Base-by-base conservation (phyloP, 2,113 vertebrate genomes). In the Megaptera novaeangliae region DNA sequence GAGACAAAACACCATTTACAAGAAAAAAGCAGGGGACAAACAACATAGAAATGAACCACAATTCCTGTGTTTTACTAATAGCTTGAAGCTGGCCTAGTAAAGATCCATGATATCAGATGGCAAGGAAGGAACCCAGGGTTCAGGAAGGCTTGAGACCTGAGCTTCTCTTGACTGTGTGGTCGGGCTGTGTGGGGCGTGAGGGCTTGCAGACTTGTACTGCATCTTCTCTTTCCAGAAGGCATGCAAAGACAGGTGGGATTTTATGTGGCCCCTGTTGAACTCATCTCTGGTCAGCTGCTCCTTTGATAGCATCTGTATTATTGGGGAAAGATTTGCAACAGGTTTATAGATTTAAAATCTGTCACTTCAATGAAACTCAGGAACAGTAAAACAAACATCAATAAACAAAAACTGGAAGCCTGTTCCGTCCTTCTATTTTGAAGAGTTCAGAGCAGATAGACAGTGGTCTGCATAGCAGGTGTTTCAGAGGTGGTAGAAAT, bases 1-100 rank as follows among this genome's bases (percentile, higher is more conserved):
- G 78, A 85, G 66, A 89, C 72, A 94, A 91, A 94, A 96, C 78
- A 78, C 69, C 55, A 93, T 91, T 92, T n/a, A 5, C 84, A 91
- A 94, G 84, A 69, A 88, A 68, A 61, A 49, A 57, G 80, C 34
- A 49, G 44, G 61, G 20, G 12, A 20, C 52, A 36, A 36, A 83
- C 29, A 95, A 49, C 44, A 34, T 27, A 41, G n/a, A 39, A 63
- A 68, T 17, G 68, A 61, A 13, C 31, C 9, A 29, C 66, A 31
- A 20, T 75, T 3, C n/a, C n/a, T 39, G 5, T 25, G 5, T 88
- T 88, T 92, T 93, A 34, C 46, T 68, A 82, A 82, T 57, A 80
- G 66, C 18, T 44, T 75, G 41, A 55, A 69, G 34, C 46, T 72
- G 31, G 46, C 44, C 77, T 85, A 10, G 23, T 8, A 59, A 88